These are phyloP conservation scores for Hephaestus fuliginosus DNA, from an alignment of 2,797 vertebrate species.

Conservation along the genomic window DNA sequence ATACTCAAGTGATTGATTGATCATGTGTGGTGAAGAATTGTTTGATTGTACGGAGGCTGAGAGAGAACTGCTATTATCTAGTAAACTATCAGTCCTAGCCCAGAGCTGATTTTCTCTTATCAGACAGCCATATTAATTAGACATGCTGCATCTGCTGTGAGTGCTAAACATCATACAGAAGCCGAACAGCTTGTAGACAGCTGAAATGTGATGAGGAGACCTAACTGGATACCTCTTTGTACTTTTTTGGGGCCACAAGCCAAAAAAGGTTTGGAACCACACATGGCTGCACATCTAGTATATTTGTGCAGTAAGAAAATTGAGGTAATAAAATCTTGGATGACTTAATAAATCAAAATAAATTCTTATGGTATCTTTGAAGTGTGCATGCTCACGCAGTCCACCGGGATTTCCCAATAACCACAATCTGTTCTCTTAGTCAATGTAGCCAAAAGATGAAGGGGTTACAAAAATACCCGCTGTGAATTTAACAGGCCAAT, in stretches of 20 bases:
- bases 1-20: slow-evolving; percentile 53
- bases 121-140: slow-evolving; percentile 44
- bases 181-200: background rate
- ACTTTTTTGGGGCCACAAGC: too few species aligned
- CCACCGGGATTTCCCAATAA: slow-evolving; percentile 23
- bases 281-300: background rate
- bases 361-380: background rate
- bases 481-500: slow-evolving; percentile 49
- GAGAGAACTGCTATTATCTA: slow-evolving; percentile 60
- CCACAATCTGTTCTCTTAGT: slow-evolving; percentile 29
- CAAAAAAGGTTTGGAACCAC: background rate
- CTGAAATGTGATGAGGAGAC: too few species aligned
- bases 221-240: too few species aligned
- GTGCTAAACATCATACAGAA: slow-evolving; percentile 17
- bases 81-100: slow-evolving; percentile 30
- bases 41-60: slow-evolving; percentile 39
- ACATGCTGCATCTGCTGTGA: slow-evolving; percentile 5
- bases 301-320: background rate
- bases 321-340: background rate
- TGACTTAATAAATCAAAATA: background rate
- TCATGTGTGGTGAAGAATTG: slow-evolving; percentile 53
- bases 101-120: slow-evolving; percentile 46
- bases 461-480: slow-evolving; percentile 34
- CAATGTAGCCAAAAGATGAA: slow-evolving; percentile 14
- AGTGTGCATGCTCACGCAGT: background rate